Evolutionary conservation across 2,797 vertebrate genomes (phyloP).

Genomic region (Sebastes diploproa): DNA sequence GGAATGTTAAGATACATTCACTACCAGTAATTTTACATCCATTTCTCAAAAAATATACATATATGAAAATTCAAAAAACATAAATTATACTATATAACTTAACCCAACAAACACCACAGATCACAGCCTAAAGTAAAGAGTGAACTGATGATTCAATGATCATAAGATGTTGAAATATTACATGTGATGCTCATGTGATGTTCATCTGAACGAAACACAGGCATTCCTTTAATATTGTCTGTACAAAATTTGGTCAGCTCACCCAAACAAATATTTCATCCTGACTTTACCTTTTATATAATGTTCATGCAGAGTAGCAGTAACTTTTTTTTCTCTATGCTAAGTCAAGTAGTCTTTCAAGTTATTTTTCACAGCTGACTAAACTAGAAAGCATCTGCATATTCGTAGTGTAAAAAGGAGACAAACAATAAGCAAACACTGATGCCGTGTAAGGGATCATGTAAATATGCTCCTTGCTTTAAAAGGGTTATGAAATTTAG

Average conservation of each 20-base stretch:
- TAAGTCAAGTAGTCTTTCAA: not conserved
- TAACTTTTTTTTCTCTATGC: not conserved
- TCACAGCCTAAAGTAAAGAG: not conserved
- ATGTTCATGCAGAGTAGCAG: not conserved
- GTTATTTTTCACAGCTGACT: not conserved
- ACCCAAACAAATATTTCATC: not conserved
- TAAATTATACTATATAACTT: not conserved
- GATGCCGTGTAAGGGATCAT: not conserved
- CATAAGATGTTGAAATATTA: not conserved
- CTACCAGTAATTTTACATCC: not conserved
- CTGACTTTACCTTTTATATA: not conserved
- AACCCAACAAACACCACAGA: not conserved
- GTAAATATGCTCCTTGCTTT: not conserved
- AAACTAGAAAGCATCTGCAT: not conserved
- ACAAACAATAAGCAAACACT: not conserved
- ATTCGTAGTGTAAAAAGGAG: not conserved
- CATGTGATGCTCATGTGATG: not conserved
- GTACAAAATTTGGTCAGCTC: not conserved
- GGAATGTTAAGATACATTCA: not conserved
- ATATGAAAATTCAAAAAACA: not conserved
- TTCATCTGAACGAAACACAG: not conserved
- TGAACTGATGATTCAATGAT: not conserved
- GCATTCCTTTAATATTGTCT: not conserved
- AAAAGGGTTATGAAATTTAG: not conserved
- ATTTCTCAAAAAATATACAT: not conserved